Conservation (phyloP, 2,113 vertebrate species). For the Hystrix brachyura region DNA sequence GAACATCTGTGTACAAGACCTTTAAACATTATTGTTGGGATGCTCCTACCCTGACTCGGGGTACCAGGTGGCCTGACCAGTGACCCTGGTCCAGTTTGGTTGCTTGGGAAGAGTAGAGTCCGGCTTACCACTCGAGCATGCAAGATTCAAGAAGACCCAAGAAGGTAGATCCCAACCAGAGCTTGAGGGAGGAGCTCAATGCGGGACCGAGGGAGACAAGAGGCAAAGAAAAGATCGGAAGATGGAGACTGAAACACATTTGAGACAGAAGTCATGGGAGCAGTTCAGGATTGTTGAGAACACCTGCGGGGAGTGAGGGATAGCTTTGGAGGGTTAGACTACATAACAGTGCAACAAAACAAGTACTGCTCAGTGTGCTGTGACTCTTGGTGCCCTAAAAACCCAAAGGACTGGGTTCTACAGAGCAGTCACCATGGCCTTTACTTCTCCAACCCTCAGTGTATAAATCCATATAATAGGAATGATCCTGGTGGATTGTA, state of each 20-base stretch:
- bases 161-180: background rate
- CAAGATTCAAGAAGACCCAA: background rate
- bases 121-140: background rate
- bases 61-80: background rate
- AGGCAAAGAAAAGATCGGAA: background rate
- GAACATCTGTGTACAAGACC: background rate
- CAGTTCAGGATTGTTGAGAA: background rate
- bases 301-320: no score
- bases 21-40: background rate
- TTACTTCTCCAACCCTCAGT: background rate
- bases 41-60: background rate
- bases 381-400: background rate
- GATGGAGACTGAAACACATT: background rate
- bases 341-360: background rate
- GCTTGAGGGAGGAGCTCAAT: background rate
- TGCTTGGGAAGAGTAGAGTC: background rate
- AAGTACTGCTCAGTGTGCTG: background rate
- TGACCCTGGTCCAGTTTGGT: background rate
- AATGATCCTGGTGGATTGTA: background rate
- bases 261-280: background rate
- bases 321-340: background rate
- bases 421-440: background rate
- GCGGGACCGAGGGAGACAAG: background rate
- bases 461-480: background rate
- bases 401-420: background rate